Evolutionary conservation across 2,113 vertebrate species (phyloP).

Genomic region (Stegastes partitus): DNA sequence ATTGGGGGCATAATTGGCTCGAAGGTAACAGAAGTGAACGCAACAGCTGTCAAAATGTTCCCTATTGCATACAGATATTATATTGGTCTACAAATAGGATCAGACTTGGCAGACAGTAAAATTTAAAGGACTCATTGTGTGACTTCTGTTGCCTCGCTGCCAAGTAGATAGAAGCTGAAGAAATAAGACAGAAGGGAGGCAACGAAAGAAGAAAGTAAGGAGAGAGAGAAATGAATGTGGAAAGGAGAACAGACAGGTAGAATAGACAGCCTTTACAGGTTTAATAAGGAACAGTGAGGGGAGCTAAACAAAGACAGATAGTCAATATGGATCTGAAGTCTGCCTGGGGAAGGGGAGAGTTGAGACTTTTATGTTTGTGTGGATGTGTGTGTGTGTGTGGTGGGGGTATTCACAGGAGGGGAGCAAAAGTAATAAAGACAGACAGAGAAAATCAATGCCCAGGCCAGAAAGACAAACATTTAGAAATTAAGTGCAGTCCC

Average conservation of each 20-base stretch:
- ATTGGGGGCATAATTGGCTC: too few relatives aligned
- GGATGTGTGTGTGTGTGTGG: constrained; percentile 30
- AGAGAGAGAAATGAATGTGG: constrained; percentile 18
- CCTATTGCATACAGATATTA: neutral
- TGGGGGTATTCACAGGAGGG: constrained; percentile 3
- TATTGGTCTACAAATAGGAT: neutral
- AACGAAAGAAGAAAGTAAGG: neutral
- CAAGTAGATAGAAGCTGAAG: neutral
- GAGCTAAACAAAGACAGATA: constrained; percentile 46
- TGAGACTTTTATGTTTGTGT: neutral
- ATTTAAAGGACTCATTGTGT: neutral
- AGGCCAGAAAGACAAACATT: constrained; percentile 58
- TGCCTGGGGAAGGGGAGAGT: neutral
- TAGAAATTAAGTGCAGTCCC: constrained; percentile 46
- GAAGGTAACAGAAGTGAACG: too few relatives aligned
- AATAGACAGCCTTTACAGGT: constrained; percentile 22
- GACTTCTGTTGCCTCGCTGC: neutral
- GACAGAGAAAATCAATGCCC: constrained; percentile 57
- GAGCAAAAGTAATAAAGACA: constrained; percentile 53
- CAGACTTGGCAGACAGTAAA: neutral
- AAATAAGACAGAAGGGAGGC: neutral
- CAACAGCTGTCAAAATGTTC: too few relatives aligned
- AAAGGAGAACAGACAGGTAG: constrained; percentile 37
- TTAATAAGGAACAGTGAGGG: constrained; percentile 51
- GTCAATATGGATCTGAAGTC: constrained; percentile 44